Evolutionary conservation across 2,113 vertebrate species (phyloP), one percentile per base, ranked within the genome.

Genomic region (Psophia crepitans): DNA sequence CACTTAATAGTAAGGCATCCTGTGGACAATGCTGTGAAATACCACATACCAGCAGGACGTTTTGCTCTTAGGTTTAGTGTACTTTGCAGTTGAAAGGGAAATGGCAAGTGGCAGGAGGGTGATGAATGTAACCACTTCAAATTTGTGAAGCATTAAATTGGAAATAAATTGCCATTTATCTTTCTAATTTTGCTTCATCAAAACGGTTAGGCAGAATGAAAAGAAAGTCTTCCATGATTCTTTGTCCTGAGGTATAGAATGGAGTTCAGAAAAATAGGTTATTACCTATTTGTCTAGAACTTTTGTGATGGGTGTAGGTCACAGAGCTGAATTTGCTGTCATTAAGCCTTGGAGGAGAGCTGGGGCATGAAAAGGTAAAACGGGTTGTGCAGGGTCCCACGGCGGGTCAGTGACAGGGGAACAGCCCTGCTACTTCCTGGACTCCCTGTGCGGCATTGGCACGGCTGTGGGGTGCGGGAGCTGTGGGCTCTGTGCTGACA

Each of bases 131-230:
- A 84, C 80, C 21, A 21, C n/a, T 82, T 95, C 69, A 82, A 51
- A 87, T 73, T 69, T 89, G 7, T 9, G 32, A 76, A 78, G 57
- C 56, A 84, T 88, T 96, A 96, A 84, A 94, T 78, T 75, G 39
- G 60, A 91, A 91, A 82, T 91, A 77, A 92, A 91, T 89, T 81
- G 32, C 39, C 33, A 30, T 78, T 87, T 84, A 82, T 93, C 71
- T 84, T 92, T 63, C 39, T 94, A 91, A 84, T 87, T 95, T 84
- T 87, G 8, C 80, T 94, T 84, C 51, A 60, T 81, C 61, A 91
- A 39, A 86, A 84, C 35, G 43, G 17, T 75, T 92, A 58, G 33
- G 41, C 22, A 74, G 77, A 63, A 37, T 41, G 30, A 80, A 66
- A 58, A 83, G 7, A 18, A 61, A 57, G 16, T 41, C 26, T 92